Evolutionary conservation across 1,140 invertebrate species (phyloP).

Genomic region (Drosophila tropicalis): DNA sequence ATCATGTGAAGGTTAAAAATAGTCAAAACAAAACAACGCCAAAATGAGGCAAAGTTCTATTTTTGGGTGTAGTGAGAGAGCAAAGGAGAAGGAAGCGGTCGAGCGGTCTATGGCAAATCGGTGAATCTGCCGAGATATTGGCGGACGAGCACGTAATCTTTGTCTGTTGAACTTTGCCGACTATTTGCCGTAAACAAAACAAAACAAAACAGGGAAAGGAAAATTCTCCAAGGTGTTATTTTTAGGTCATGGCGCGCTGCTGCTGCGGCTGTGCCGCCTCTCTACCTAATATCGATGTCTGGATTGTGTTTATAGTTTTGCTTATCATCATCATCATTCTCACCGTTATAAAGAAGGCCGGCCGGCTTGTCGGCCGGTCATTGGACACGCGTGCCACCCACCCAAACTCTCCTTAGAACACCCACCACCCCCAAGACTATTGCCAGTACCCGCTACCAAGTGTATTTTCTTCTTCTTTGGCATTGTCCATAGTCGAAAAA

Average conservation of each 20-base stretch:
- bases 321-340: slow-evolving; percentile 14
- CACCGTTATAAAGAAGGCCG: neutral
- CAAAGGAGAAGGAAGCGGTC: slow-evolving; percentile 33
- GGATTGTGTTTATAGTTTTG: slow-evolving; percentile 36
- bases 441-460: slow-evolving; percentile 5
- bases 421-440: neutral
- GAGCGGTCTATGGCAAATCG: slow-evolving; percentile 24
- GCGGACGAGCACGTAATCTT: slow-evolving; percentile 54
- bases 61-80: slow-evolving; percentile 41
- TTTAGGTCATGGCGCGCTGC: slow-evolving; percentile 72
- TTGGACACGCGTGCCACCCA: slow-evolving; percentile 35
- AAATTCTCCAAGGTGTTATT: slow-evolving; percentile 60
- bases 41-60: slow-evolving; percentile 80
- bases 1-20: slow-evolving; percentile 74
- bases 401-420: neutral
- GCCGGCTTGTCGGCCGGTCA: neutral
- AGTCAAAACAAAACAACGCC: slow-evolving; percentile 65
- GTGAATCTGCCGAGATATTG: slow-evolving; percentile 45
- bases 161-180: slow-evolving; percentile 70
- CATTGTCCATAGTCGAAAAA: slow-evolving; percentile 5
- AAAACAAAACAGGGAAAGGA: slow-evolving; percentile 25
- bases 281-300: slow-evolving; percentile 33
- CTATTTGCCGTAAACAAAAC: slow-evolving; percentile 48
- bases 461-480: slow-evolving; percentile 16
- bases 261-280: slow-evolving; percentile 9